Percentiles rank a stretch among this genome's conserved stretches.
Conservation (phyloP, 2,888 invertebrate genomes). For the Diplolepis rosae region DNA sequence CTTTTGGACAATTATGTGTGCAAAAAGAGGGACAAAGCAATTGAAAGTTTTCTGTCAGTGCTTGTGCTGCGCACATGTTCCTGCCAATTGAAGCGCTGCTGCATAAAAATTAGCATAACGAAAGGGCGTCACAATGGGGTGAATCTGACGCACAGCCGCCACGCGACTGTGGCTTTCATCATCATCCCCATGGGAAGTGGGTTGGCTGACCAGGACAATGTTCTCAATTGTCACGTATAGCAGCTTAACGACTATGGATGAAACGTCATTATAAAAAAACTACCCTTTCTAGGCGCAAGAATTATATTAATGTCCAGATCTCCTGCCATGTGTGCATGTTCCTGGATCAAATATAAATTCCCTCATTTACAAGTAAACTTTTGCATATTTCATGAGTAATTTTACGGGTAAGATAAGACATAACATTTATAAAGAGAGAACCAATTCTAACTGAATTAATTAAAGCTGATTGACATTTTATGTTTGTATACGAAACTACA, state of each 20-base stretch:
- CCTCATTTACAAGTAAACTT: not conserved
- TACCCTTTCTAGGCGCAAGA: not conserved
- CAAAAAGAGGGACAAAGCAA: not conserved
- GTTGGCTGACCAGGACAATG: constrained; percentile 22
- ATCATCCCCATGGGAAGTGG: constrained; percentile 23
- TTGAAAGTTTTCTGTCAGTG: constrained; percentile 19
- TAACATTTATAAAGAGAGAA: not conserved
- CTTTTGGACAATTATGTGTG: not conserved
- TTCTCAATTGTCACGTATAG: constrained; percentile 10
- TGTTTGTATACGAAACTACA: no score
- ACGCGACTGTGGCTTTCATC: constrained; percentile 1
- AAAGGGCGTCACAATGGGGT: constrained; percentile 26
- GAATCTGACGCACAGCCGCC: constrained; percentile 26
- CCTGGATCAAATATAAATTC: not conserved
- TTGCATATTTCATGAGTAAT: constrained; percentile 17
- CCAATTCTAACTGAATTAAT: no score
- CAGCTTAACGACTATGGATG: constrained; percentile 16
- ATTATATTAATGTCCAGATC: not conserved
- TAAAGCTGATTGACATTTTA: no score
- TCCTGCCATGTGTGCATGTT: not conserved
- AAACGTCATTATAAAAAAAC: constrained; percentile 24
- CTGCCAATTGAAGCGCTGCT: constrained; percentile 13
- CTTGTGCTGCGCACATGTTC: constrained; percentile 6
- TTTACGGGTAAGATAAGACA: not conserved
- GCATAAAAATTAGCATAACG: constrained; percentile 26